A percentile compares a stretch with the other conserved stretches of the same genome.
These are phyloP conservation scores for Polydrusus tereticollis DNA, from an alignment of 2,888 invertebrate genomes.

Conservation along the genomic window DNA sequence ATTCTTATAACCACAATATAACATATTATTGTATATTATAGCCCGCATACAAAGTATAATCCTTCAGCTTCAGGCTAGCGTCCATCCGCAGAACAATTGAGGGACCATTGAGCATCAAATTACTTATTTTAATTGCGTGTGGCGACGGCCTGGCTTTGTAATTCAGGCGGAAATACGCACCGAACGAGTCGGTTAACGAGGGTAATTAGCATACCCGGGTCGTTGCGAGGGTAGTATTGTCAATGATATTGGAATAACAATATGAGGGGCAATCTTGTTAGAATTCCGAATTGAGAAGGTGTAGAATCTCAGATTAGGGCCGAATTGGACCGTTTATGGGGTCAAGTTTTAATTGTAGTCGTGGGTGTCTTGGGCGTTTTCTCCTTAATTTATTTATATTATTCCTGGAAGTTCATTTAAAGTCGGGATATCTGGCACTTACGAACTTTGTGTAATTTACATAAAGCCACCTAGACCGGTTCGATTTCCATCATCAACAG, in stretches of 20 bases:
- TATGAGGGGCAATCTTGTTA: conserved; percentile 34
- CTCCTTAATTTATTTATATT: conserved; percentile 4
- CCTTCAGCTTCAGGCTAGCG: too few relatives aligned
- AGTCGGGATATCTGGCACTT: background rate
- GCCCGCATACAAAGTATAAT: too few relatives aligned
- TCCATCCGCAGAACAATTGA: background rate
- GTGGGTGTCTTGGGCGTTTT: background rate
- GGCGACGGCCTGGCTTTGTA: conserved; percentile 28
- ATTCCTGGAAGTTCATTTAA: background rate
- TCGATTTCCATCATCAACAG: too few relatives aligned
- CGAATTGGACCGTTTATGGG: conserved; percentile 17
- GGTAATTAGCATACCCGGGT: conserved; percentile 38
- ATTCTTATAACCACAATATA: too few relatives aligned
- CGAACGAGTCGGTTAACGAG: conserved; percentile 33
- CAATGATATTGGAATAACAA: conserved; percentile 40
- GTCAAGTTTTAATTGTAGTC: conserved; percentile 31
- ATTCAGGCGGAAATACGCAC: conserved; percentile 29
- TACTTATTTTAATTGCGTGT: conserved; percentile 35
- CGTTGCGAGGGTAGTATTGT: conserved; percentile 27
- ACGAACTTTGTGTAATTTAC: background rate
- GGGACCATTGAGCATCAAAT: conserved; percentile 6
- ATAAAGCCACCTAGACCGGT: too few relatives aligned
- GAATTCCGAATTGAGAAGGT: conserved; percentile 32
- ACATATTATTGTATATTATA: too few relatives aligned
- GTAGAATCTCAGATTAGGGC: conserved; percentile 34